Percentiles rank a stretch among this genome's conserved stretches.
These are phyloP conservation scores for Urocyon cinereoargenteus DNA, from an alignment of 2,797 vertebrate genomes.

Conservation along the genomic window DNA sequence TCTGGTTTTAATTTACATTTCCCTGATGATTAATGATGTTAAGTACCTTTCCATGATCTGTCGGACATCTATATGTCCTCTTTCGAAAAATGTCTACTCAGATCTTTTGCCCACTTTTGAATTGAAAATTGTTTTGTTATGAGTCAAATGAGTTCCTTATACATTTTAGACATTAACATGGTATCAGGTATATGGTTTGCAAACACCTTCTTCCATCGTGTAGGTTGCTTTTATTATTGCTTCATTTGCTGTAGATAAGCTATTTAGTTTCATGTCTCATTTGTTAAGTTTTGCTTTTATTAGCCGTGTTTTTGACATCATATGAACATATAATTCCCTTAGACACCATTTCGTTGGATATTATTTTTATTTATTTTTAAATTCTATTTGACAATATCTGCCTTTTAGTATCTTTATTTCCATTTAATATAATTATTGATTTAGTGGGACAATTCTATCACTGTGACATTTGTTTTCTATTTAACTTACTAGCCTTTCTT, in stretches of 20 bases:
- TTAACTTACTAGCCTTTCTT: neutral
- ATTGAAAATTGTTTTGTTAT: neutral
- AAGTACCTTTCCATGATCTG: neutral
- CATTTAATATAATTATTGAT: neutral
- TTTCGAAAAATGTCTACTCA: neutral
- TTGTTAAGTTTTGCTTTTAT: neutral
- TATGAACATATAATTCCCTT: neutral
- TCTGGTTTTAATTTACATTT: neutral
- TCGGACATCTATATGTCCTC: neutral
- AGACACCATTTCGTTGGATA: neutral
- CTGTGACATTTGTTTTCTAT: neutral
- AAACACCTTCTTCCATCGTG: neutral
- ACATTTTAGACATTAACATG: too few species aligned
- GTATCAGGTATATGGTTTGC: too few species aligned
- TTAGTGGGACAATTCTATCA: neutral
- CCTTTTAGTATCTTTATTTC: neutral
- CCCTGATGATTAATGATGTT: neutral
- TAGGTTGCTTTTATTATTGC: neutral
- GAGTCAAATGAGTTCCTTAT: neutral
- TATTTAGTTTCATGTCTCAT: neutral
- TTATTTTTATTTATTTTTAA: neutral
- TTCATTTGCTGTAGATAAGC: neutral
- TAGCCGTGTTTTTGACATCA: neutral
- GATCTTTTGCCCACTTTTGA: neutral
- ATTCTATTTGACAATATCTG: neutral